Evolutionary conservation across 1,140 invertebrate species (phyloP), one percentile per base, ranked within the genome.

Genomic region (Ceratosolen fusciceps): DNA sequence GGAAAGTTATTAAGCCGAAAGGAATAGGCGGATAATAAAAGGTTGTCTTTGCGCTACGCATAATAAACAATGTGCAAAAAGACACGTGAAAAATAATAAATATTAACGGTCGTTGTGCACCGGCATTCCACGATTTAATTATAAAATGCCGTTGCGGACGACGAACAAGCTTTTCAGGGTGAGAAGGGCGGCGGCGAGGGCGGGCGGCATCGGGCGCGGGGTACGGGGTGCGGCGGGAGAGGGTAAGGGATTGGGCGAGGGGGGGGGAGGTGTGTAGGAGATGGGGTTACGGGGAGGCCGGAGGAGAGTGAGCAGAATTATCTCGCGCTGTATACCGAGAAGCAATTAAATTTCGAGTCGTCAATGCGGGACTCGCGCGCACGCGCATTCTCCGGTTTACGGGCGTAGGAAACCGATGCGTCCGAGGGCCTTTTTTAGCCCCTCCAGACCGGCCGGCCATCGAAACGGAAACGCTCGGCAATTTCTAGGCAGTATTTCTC

Each of bases 311-410:
- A 68, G 24, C 43, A 26, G 34, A 60, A 65, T 75, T 65, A 75
- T 75, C 54, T 56, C 75, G 75, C 56, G 62, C 72, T 60, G 54
- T 49, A 74, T 71, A 71, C 67, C 52, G 76, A 77, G 68, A 71
- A 71, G 76, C 76, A 77, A 77, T 77, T 39, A 77, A 77, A 60
- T 77, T 77, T 71, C 65, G 72, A 74, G 52, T 73, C 71, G 71
- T 39, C 52, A 71, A 52, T 71, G 43, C 68, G 52, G 29, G 34
- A 71, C 39, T 65, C 60, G 60, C 16, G 43, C 68, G 37, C 49
- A 7, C 73, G 37, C 73, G 58, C 73, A 75, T 75, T 75, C 73
- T 65, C 58, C 39, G 10, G 34, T 74, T 74, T 74, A 74, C 72
- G 72, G 72, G 54, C 72, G 68, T 31, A 71, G 47, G 68, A 52